phyloP scores from a whole-genome alignment of 2,113 vertebrate species.

The Zingel zingel region DNA sequence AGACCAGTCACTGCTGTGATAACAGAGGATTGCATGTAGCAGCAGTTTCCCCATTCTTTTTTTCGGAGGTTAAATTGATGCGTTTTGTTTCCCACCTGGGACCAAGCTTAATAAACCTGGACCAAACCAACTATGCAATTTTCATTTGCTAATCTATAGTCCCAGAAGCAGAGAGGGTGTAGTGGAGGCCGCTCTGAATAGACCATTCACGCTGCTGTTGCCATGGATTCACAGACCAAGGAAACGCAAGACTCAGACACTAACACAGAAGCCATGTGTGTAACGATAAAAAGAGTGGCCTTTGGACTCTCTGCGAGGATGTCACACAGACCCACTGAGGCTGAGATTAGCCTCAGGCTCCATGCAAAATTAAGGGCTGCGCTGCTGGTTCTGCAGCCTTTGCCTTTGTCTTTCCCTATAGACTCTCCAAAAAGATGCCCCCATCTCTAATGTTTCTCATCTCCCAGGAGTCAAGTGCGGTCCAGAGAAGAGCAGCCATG shows the following conservation, averaged over 20 bases:
- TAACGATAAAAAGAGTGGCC: conserved; percentile 63
- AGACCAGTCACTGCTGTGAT: not conserved
- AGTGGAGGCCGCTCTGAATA: conserved; percentile 50
- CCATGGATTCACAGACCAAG: conserved; percentile 70
- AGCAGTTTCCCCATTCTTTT: not conserved
- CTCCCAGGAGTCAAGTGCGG: conserved; percentile 10
- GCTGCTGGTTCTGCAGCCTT: conserved; percentile 9
- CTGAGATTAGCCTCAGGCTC: conserved; percentile 34
- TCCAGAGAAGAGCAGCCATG: conserved; percentile 18
- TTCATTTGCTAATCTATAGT: conserved; percentile 50
- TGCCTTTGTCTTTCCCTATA: conserved; percentile 22
- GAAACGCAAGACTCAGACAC: conserved; percentile 59
- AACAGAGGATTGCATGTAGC: not conserved
- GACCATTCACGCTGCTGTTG: conserved; percentile 75
- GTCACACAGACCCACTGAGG: conserved; percentile 29
- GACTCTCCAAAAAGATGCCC: not conserved
- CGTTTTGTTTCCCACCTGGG: not conserved
- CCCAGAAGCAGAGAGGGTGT: conserved; percentile 33
- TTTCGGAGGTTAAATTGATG: not conserved
- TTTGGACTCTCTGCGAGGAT: conserved; percentile 56
- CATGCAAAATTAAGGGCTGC: conserved; percentile 29
- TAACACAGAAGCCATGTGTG: conserved; percentile 72
- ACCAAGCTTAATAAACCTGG: not conserved
- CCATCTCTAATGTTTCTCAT: not conserved
- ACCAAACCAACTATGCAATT: conserved; percentile 15